phyloP scores from a whole-genome alignment of 2,113 vertebrate species.

The Grammomys dolichurus region DNA sequence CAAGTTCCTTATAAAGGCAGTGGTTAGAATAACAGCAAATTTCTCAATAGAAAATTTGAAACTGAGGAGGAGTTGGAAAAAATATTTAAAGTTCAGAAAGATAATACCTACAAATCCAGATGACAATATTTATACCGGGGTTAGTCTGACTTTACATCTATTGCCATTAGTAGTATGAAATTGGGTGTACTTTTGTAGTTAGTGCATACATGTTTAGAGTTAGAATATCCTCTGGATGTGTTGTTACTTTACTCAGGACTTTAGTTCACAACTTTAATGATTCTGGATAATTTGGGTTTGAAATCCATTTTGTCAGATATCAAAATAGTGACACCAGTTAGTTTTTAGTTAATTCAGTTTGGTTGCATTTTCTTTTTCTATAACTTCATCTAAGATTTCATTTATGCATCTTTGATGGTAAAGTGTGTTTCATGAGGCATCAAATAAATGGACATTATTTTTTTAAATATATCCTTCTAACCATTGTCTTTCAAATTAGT shows the following conservation, averaged over 20 bases:
- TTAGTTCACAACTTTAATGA: background rate
- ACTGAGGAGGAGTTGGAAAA: background rate
- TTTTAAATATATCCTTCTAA: background rate
- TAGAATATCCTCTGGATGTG: background rate
- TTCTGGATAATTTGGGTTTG: background rate
- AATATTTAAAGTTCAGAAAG: background rate
- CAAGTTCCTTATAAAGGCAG: no score
- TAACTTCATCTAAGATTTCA: background rate
- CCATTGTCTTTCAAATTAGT: background rate
- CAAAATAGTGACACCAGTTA: background rate
- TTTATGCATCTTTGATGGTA: background rate
- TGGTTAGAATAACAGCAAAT: no score
- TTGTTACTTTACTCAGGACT: background rate
- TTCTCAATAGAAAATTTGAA: background rate
- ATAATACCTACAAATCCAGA: background rate
- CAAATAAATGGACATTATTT: background rate
- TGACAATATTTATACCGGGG: background rate
- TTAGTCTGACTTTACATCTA: background rate
- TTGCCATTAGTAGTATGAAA: background rate
- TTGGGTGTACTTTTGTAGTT: background rate
- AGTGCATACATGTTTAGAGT: background rate
- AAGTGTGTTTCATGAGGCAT: background rate
- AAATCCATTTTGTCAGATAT: background rate
- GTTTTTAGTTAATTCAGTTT: background rate
- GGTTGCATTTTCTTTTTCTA: background rate